These are phyloP conservation scores for Vespertilio murinus DNA, from an alignment of 2,797 vertebrate species.

Conservation along the genomic window DNA sequence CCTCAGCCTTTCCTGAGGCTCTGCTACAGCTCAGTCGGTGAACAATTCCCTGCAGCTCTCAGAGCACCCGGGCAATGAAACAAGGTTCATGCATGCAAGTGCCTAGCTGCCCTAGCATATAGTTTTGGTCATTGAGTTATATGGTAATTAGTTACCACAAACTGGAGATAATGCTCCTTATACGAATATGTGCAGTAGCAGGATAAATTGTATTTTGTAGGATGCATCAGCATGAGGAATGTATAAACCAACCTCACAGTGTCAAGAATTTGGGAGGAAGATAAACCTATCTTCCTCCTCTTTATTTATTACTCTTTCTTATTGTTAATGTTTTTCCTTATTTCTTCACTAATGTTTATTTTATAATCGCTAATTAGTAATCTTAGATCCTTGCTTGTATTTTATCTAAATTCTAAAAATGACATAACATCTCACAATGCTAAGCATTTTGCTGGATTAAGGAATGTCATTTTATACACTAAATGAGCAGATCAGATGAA, in stretches of 20 bases:
- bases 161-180: not conserved
- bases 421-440: not conserved
- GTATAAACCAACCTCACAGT: not conserved
- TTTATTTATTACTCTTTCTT: not conserved
- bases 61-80: too few relatives aligned
- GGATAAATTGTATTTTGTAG: not conserved
- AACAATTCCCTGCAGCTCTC: not conserved
- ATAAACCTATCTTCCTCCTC: not conserved
- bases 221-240: not conserved
- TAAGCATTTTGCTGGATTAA: slow-evolving; percentile 11
- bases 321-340: not conserved
- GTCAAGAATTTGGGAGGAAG: not conserved
- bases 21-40: not conserved
- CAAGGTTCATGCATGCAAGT: not conserved
- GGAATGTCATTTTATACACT: not conserved
- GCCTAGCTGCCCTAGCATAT: not conserved
- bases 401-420: not conserved
- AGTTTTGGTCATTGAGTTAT: not conserved
- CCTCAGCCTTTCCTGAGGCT: not conserved
- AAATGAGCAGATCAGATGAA: not conserved
- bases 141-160: not conserved
- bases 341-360: not conserved
- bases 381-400: not conserved
- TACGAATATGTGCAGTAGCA: not conserved
- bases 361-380: not conserved